Base-by-base conservation (phyloP, 2,888 invertebrate species). In the Zhuqinia jingwanae region DNA sequence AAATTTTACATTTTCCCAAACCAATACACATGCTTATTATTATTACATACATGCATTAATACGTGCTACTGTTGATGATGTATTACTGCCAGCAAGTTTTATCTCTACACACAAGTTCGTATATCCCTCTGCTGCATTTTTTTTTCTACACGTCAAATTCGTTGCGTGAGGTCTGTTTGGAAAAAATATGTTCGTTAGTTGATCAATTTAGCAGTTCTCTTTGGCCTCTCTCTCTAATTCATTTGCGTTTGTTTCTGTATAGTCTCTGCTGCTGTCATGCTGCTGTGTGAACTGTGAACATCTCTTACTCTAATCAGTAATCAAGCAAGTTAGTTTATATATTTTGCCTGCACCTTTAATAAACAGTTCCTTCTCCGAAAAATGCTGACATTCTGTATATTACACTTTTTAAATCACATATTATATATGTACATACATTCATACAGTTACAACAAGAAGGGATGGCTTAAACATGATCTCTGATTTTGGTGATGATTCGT, bases 111-210 rank as follows among this genome's bases (percentile, higher is more conserved):
- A 27, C 25, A 25, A 8, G 11, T 15, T 0, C 1, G 27, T 3
- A 53, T 36, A 45, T 11, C 6, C 42, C 2, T 15, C 2, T 68
- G 45, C 8, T 45, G 42, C 5, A 10, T 13, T 25, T 60, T 27
- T 11, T 25, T 36, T 27, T 30, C 36, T 30, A 3, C 17, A 63
- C 20, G 36, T 50, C 47, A 47, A 8, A 36, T 15, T 27, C 73
- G 25, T 81, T 83, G 83, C 83, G 83, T 83, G 83, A 83, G 83
- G 77, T 83, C 76, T 56, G n/a, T 13, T 13, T 77, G 83, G 75
- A 83, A 76, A 83, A 83, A 83, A 83, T 83, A 75, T 82, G 76
- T 83, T 83, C 83, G 83, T 83, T 83, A 83, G 83, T 53, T 68
- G 68, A 83, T 65, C 65, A 83, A 83, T 80, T 80, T 63, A 78